These are phyloP conservation scores for Clinocottus analis DNA, from an alignment of 2,113 vertebrate species.

Conservation along the genomic window DNA sequence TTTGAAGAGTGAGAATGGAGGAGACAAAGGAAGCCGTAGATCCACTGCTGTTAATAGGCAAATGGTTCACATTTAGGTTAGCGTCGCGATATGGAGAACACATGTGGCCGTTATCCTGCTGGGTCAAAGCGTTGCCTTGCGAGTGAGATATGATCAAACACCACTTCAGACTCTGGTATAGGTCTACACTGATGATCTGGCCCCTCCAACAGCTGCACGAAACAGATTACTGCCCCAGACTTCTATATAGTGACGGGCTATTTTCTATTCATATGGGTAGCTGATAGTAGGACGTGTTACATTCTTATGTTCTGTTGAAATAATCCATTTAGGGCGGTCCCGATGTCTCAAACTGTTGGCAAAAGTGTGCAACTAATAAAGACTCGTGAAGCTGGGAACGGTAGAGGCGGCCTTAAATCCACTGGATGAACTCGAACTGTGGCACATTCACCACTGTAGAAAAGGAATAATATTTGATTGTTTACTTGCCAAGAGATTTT, in stretches of 20 bases:
- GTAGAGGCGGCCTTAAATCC: slow-evolving; percentile 57
- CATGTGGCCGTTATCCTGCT: slow-evolving; percentile 75
- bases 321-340: slow-evolving; percentile 39
- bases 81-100: slow-evolving; percentile 79
- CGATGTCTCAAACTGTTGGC: slow-evolving; percentile 59
- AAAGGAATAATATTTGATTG: slow-evolving; percentile 72
- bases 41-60: slow-evolving; percentile 78
- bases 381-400: slow-evolving; percentile 27
- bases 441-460: slow-evolving; percentile 72
- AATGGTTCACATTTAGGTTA: slow-evolving; percentile 80
- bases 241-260: slow-evolving; percentile 5
- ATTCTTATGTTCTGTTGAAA: slow-evolving; percentile 30
- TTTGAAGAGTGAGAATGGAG: slow-evolving; percentile 78
- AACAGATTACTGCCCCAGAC: slow-evolving; percentile 28
- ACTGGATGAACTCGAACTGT: slow-evolving; percentile 65
- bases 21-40: slow-evolving; percentile 75
- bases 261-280: slow-evolving; percentile 41
- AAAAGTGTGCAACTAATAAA: slow-evolving; percentile 63
- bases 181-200: slow-evolving; percentile 41
- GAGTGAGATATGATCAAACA: slow-evolving; percentile 70
- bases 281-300: slow-evolving; percentile 36
- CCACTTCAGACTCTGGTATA: slow-evolving; percentile 48
- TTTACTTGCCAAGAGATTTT: slow-evolving; percentile 81
- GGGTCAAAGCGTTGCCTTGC: slow-evolving; percentile 51
- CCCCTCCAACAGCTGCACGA: slow-evolving; percentile 41